Evolutionary conservation across 64 coral and sea anemone species (phyloP), one percentile per base, ranked within the genome.

Genomic region (Actinia equina): DNA sequence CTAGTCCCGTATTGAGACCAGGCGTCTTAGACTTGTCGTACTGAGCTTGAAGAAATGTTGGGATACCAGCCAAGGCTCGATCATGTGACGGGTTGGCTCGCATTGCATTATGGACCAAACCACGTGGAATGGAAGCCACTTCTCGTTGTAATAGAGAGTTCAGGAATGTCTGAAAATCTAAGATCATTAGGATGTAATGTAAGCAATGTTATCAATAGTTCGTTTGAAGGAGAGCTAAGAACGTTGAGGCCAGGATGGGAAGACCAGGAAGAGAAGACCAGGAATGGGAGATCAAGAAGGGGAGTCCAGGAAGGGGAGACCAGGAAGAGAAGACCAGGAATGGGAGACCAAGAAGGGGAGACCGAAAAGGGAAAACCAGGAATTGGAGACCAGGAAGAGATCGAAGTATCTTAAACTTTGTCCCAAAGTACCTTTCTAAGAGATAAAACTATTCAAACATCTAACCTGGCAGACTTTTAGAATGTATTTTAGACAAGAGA

Each of bases 21-120:
- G 97, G 97, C 19, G 90, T 89, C 86, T 95, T 99, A 17, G 84
- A 99, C 86, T 95, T 99, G 13, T 99, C 93, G 57, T 95, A 99
- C 49, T 99, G 93, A 44, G 80, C 27, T 62, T 88, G 52, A 85
- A 99, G 60, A 37, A 88, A 86, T 79, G 58, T 70, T 59, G 93
- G 96, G 59, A 99, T 92, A 52, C 85, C 88, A 56, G 83, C 81
- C 59, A 99, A 53, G 25, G 61, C n/a, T 71, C 78, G 83, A 56
- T 82, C 82, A 44, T 86, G 56, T 25, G 76, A 87, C 45, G 77
- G 26, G 43, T 86, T 79, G 14, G 79, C 77, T 83, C 63, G 84
- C 86, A 82, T 86, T 57, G 91, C 88, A 62, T 57, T 95, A 71
- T 99, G 94, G 57, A 77, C 86, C 90, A 99, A 71, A 43, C 97